Percentiles rank a stretch among this genome's conserved stretches.
Evolutionary conservation across 2,113 vertebrate genomes (phyloP).

Genomic region (Myiozetetes cayanensis): DNA sequence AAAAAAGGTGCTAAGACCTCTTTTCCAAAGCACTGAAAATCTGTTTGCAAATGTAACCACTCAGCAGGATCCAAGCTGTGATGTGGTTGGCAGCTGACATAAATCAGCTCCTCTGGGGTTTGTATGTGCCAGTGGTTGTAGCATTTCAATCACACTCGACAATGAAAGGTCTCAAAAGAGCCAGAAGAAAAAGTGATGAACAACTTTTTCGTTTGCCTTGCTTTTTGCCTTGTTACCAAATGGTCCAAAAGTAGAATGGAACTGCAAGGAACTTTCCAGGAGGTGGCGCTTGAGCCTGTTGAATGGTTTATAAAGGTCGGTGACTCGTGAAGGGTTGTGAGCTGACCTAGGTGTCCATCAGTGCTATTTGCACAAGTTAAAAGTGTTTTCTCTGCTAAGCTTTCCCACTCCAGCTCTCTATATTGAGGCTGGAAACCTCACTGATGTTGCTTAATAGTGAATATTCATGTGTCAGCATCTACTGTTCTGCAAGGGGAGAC

Average conservation of each 20-base stretch:
- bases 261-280: constrained; percentile 14
- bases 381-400: not conserved
- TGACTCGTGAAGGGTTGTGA: not conserved
- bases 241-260: not conserved
- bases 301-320: not conserved
- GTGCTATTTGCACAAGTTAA: not conserved
- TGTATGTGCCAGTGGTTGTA: not conserved
- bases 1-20: not conserved
- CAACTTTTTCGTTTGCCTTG: not conserved
- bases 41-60: not conserved
- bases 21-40: not conserved
- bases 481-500: not conserved
- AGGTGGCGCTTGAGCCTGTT: constrained; percentile 58
- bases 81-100: not conserved
- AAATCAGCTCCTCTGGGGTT: not conserved
- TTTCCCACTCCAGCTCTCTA: not conserved
- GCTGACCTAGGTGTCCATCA: fast-evolving
- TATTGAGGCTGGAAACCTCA: not conserved
- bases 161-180: not conserved
- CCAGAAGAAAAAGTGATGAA: not conserved
- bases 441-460: not conserved
- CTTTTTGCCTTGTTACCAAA: not conserved
- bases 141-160: not conserved
- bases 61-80: not conserved
- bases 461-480: not conserved